Conservation (phyloP, 2,113 vertebrate species). For the Oryctolagus cuniculus region DNA sequence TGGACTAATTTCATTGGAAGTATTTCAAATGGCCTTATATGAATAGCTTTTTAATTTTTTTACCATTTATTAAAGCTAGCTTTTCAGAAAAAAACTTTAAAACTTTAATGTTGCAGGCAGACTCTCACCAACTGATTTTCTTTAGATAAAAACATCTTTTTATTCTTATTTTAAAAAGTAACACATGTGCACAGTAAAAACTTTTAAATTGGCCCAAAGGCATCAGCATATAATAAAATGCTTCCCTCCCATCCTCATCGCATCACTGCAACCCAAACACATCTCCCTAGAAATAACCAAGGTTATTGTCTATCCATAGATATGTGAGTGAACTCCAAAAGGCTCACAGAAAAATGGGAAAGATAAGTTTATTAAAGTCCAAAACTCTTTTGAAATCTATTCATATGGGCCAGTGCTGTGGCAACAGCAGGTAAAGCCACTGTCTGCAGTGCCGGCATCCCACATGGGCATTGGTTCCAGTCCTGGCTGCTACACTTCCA, state of each 20-base stretch:
- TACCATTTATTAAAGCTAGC: slow-evolving; percentile 31
- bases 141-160: slow-evolving; percentile 27
- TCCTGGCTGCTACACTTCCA: no score
- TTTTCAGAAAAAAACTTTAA: slow-evolving; percentile 64
- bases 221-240: not conserved
- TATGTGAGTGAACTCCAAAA: no score
- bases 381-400: no score
- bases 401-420: no score
- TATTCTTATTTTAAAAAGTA: not conserved
- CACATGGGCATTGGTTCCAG: no score
- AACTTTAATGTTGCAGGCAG: not conserved
- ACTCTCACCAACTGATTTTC: not conserved
- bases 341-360: no score
- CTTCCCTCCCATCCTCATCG: not conserved
- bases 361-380: no score
- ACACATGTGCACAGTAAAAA: not conserved
- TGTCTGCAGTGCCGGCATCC: no score
- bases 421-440: no score
- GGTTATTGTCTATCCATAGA: not conserved
- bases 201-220: not conserved
- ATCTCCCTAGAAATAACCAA: not conserved
- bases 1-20: slow-evolving; percentile 46
- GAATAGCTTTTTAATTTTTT: slow-evolving; percentile 46
- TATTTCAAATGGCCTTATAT: not conserved
- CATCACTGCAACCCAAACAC: not conserved